A percentile compares a stretch with the other conserved stretches of the same genome.
phyloP scores from a whole-genome alignment of 2,888 invertebrate genomes.

The Eledone cirrhosa region DNA sequence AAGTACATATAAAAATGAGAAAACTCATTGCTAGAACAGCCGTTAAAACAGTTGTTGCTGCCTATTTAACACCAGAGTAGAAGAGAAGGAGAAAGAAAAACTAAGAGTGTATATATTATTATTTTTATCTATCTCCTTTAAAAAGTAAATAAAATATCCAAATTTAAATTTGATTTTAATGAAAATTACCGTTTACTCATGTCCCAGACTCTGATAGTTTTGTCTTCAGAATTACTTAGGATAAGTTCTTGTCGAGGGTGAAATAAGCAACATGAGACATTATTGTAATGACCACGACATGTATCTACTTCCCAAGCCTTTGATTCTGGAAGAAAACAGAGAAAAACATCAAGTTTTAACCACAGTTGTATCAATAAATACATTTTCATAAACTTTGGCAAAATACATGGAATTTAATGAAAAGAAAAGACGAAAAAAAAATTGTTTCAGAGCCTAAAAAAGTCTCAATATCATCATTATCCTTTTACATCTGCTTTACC shows the following conservation, averaged over 20 bases:
- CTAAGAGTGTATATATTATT: too few species aligned
- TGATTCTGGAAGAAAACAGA: constrained; percentile 58
- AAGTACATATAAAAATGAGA: not conserved
- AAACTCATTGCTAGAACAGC: too few species aligned
- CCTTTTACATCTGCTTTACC: not conserved
- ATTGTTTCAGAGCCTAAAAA: too few species aligned
- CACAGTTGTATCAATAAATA: too few species aligned
- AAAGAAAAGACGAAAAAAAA: too few species aligned
- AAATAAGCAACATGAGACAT: constrained; percentile 96
- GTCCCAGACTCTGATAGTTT: constrained; percentile 98
- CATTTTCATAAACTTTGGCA: too few species aligned
- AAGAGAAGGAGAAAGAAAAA: too few species aligned
- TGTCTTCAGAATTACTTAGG: constrained; percentile 96
- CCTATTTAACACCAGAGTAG: too few species aligned
- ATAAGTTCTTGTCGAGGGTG: constrained; percentile 97
- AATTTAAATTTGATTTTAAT: not conserved
- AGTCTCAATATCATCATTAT: not conserved
- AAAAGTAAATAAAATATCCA: not conserved
- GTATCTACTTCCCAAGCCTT: constrained; percentile 99
- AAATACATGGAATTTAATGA: too few species aligned
- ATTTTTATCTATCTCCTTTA: too few species aligned
- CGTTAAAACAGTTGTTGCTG: too few species aligned
- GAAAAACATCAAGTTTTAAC: not conserved
- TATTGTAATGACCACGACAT: constrained; percentile 99
- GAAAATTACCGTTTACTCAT: constrained; percentile 72